These are phyloP conservation scores for Chrysomela aeneicollis DNA, from an alignment of 2,888 invertebrate genomes.

Conservation along the genomic window DNA sequence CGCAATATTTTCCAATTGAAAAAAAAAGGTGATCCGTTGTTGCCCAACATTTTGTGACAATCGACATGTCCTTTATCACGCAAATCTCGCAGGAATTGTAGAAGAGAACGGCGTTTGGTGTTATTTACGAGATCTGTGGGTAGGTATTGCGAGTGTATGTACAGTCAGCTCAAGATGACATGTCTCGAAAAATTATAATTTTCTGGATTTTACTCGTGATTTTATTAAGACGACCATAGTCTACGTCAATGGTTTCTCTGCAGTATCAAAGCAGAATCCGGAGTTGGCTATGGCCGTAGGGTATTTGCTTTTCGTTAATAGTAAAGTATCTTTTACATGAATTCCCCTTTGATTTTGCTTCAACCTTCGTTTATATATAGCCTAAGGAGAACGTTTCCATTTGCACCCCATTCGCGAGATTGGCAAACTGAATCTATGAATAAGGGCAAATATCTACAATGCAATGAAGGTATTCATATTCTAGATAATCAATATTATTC, in stretches of 20 bases:
- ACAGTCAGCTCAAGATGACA: too few relatives aligned
- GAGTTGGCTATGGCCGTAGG: neutral
- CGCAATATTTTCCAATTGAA: slow-evolving; percentile 19
- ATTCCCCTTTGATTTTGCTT: neutral
- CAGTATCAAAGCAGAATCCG: neutral
- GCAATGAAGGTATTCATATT: too few relatives aligned
- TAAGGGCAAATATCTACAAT: too few relatives aligned
- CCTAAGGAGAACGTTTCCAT: too few relatives aligned
- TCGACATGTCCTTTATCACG: slow-evolving; percentile 60
- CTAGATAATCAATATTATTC: too few relatives aligned
- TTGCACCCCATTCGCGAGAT: too few relatives aligned
- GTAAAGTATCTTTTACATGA: neutral
- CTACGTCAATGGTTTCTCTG: neutral
- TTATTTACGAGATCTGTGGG: slow-evolving; percentile 56
- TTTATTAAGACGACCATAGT: neutral
- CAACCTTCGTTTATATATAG: too few relatives aligned
- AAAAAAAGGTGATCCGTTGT: slow-evolving; percentile 31
- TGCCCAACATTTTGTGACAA: slow-evolving; percentile 52
- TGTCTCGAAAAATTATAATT: too few relatives aligned
- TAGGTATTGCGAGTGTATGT: slow-evolving; percentile 49
- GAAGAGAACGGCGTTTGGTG: slow-evolving; percentile 47
- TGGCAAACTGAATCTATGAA: too few relatives aligned
- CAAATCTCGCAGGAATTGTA: slow-evolving; percentile 55
- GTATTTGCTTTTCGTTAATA: neutral
- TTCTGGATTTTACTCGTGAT: too few relatives aligned